phyloP scores from a whole-genome alignment of 1,140 invertebrate genomes.

The Atta cephalotes region DNA sequence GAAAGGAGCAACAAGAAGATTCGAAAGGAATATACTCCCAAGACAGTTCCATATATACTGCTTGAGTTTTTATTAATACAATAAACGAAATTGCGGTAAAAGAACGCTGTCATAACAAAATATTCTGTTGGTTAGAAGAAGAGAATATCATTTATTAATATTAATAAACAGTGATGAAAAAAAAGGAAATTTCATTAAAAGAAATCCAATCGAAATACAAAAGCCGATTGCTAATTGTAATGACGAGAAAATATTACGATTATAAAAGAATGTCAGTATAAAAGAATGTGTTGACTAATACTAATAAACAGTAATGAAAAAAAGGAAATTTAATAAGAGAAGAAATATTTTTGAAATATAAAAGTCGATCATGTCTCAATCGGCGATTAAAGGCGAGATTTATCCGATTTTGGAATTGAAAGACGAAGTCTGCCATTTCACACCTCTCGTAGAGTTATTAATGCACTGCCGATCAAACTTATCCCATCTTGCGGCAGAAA shows the following conservation, averaged over 20 bases:
- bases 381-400: not conserved
- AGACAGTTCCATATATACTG: constrained; percentile 18
- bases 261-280: too few species aligned
- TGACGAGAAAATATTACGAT: too few species aligned
- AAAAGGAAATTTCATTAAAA: constrained; percentile 1
- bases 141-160: not conserved
- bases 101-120: not conserved
- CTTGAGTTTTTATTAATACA: not conserved
- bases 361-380: not conserved
- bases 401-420: not conserved
- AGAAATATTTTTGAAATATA: not conserved
- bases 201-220: not conserved
- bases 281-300: too few species aligned
- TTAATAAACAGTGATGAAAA: not conserved
- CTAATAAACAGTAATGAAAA: too few species aligned
- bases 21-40: not conserved
- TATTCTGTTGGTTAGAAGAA: not conserved
- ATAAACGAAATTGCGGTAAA: not conserved
- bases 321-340: not conserved
- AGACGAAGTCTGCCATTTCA: not conserved
- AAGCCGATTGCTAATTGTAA: too few species aligned
- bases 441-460: constrained; percentile 2
- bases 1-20: constrained; percentile 41
- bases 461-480: constrained; percentile 30
- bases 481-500: constrained; percentile 9